Base-by-base conservation (phyloP, 53 echinoderm and acorn worm species). In the Paracentrotus lividus region DNA sequence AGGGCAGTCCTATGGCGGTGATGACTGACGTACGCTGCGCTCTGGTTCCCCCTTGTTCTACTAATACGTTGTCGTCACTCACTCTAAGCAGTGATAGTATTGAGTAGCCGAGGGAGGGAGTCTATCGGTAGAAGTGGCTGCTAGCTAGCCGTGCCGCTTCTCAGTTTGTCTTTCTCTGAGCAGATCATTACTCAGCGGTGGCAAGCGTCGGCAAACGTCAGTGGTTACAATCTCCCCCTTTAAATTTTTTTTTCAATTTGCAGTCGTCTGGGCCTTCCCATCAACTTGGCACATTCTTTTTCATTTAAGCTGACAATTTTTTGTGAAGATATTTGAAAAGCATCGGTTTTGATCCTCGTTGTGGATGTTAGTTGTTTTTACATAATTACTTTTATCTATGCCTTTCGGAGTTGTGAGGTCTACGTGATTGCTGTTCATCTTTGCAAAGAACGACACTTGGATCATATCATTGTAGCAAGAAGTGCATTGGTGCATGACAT, bases 51-150 rank as follows among this genome's bases (percentile, higher is more conserved):
- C 29, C 52, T 24, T 27, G 75, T 72, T 47, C 49, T 52, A 36
- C 90, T 90, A 90, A 90, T 90, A 72, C 90, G 53, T 53, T 72
- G 90, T 90, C 90, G 72, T 90, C 90, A 69, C n/a, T 90, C 90
- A 90, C 45, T 90, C 72, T 47, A 66, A 72, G 72, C 90, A 90
- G 90, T 90, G 90, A 90, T 90, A 69, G 72, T 90, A 72, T 49
- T 68, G 90, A 72, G 89, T 64, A 89, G 89, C 89, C 15, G 3
- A 88, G 89, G 49, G 69, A 68, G 89, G 49, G 69, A 68, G 90
- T 72, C 69, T 90, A 90, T 34, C 61, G 42, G 18, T 29, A 42
- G 42, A 33, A 88, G 88, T 23, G 59, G 61, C 40, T 18, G 21
- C 21, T 23, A 33, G 52, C 32, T n/a, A n/a, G n/a, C 36, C 34